Percentiles rank a stretch among this genome's conserved stretches.
phyloP scores from a whole-genome alignment of 2,888 invertebrate genomes.

The Bruchidius siliquastri region DNA sequence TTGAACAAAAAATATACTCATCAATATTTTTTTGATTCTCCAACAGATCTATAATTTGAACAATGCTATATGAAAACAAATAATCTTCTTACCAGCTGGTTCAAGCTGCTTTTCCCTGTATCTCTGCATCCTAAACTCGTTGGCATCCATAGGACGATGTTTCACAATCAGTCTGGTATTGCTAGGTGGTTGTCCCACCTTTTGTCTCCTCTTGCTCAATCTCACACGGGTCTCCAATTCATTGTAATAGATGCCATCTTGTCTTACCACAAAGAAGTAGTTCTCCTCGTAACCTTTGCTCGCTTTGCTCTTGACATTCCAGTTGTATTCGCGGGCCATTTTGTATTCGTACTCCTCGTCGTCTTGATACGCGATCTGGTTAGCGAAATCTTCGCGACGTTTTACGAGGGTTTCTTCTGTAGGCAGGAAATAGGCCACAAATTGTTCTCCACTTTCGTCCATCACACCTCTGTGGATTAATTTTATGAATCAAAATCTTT shows the following conservation, averaged over 20 bases:
- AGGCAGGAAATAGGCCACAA: constrained; percentile 97
- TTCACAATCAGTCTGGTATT: constrained; percentile 84
- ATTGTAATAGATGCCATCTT: constrained; percentile 89
- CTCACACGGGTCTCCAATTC: constrained; percentile 94
- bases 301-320: constrained; percentile 95
- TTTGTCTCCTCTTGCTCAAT: constrained; percentile 85
- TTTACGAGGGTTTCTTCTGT: constrained; percentile 89
- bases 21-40: too few relatives aligned
- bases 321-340: constrained; percentile 97
- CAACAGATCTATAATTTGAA: too few relatives aligned
- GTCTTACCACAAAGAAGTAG: constrained; percentile 89
- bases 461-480: constrained; percentile 88
- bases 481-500: constrained; percentile 10
- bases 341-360: constrained; percentile 94
- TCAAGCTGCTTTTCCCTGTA: constrained; percentile 85
- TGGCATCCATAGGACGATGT: constrained; percentile 79
- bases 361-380: constrained; percentile 75
- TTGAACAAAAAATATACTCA: too few relatives aligned
- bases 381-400: constrained; percentile 74
- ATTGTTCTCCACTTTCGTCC: constrained; percentile 98
- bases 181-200: constrained; percentile 59
- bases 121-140: constrained; percentile 82
- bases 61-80: too few relatives aligned
- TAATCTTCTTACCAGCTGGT: constrained; percentile 57
- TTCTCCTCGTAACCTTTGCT: constrained; percentile 85